Conservation (phyloP, 2,797 vertebrate genomes). For the Enteromius treurensis region DNA sequence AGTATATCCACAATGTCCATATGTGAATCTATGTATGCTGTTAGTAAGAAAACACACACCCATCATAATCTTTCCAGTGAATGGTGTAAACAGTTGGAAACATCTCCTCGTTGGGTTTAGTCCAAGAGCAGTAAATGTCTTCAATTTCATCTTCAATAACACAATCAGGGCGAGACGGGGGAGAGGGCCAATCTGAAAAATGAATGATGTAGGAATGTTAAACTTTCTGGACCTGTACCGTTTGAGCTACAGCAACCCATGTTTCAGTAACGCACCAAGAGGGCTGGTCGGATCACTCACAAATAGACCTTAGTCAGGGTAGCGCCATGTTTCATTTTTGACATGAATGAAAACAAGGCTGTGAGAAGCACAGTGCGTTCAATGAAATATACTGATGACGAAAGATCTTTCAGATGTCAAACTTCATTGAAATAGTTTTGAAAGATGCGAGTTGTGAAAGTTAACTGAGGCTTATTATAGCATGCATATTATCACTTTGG, state of each 20-base stretch:
- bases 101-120: conserved; percentile 28
- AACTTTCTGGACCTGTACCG: not conserved
- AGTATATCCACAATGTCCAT: not conserved
- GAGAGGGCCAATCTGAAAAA: conserved; percentile 58
- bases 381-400: not conserved
- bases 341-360: not conserved
- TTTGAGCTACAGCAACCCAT: not conserved
- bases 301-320: not conserved
- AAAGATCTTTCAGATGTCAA: not conserved
- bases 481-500: no score
- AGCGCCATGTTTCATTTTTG: not conserved
- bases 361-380: not conserved
- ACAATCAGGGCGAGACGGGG: conserved; percentile 62
- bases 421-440: not conserved
- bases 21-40: not conserved
- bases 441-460: not conserved
- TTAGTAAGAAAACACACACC: not conserved
- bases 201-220: not conserved
- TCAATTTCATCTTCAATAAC: conserved; percentile 52
- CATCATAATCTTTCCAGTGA: conserved; percentile 63
- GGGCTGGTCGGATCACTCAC: not conserved
- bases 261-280: not conserved
- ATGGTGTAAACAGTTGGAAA: conserved; percentile 65
- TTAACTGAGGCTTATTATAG: no score
- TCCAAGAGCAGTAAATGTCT: conserved; percentile 73